phyloP scores from a whole-genome alignment of 2,797 vertebrate genomes.

The Macrochelys suwanniensis region DNA sequence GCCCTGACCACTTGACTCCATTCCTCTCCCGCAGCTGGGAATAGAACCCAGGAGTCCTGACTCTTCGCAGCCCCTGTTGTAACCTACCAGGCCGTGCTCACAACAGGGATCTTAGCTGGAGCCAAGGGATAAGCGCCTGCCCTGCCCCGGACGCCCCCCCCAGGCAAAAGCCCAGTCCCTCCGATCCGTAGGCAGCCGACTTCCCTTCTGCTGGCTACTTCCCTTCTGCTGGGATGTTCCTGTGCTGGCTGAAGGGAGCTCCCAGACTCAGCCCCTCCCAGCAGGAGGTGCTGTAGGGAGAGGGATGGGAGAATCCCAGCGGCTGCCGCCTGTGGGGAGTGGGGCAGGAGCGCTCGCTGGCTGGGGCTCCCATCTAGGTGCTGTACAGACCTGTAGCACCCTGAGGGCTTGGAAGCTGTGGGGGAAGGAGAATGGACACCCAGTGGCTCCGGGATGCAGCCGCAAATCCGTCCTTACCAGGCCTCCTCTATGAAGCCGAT shows the following conservation, averaged over 20 bases:
- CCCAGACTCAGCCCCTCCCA: too few relatives aligned
- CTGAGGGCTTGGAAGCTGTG: not conserved
- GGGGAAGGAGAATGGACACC: not conserved
- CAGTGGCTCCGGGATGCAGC: too few relatives aligned
- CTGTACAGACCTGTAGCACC: not conserved
- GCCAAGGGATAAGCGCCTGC: not conserved
- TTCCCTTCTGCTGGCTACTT: too few relatives aligned
- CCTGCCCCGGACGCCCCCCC: too few relatives aligned
- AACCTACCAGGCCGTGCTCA: not conserved
- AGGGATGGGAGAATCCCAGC: not conserved
- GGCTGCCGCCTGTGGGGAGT: not conserved
- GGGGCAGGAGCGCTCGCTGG: not conserved
- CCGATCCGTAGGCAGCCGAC: too few relatives aligned
- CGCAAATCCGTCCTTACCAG: constrained; percentile 81
- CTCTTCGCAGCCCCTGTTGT: not conserved
- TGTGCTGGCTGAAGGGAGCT: too few relatives aligned
- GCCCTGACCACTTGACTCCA: not conserved
- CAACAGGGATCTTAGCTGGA: not conserved
- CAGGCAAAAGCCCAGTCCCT: too few relatives aligned
- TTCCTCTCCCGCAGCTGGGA: not conserved
- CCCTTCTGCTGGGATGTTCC: too few relatives aligned
- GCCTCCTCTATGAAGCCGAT: constrained; percentile 97
- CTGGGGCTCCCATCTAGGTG: not conserved
- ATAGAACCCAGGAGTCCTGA: not conserved
- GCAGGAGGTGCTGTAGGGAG: not conserved